Evolutionary conservation across 2,113 vertebrate genomes (phyloP), one percentile per base, ranked within the genome.

Genomic region (Megaptera novaeangliae): DNA sequence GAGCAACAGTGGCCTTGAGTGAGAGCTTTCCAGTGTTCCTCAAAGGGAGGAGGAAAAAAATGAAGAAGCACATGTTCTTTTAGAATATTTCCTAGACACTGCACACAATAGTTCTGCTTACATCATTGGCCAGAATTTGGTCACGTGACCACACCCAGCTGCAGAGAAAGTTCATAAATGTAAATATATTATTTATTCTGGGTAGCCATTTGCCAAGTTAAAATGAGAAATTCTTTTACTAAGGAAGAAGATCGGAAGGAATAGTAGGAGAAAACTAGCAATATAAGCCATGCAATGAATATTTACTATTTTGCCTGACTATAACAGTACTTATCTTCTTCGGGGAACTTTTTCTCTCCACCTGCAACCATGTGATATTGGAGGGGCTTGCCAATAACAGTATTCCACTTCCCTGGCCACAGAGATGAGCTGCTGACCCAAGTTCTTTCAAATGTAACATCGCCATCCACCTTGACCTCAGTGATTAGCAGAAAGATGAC

Each of bases 211-310:
- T 85, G 66, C 18, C 89, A 81, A 46, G 25, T 55, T 75, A 93
- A 90, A 92, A 92, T 78, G 59, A 94, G 31, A 95, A 69, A n/a
- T 46, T 94, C 12, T 88, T 83, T 84, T 78, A 71, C 36, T 88
- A 57, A 83, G 69, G 9, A 75, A 88, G 69, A 72, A 57, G 44
- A 13, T 41, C 25, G 64, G 71, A 71, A 78, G 46, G 46, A 63
- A 74, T 85, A 80, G 39, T 34, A 61, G 55, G 85, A 72, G 64
- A 80, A 94, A 88, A 71, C 27, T 59, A 64, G 75, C 69, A 92
- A 61, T 71, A 80, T 20, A 63, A n/a, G 44, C 46, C 13, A 36
- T 41, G 29, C 25, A 71, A 93, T 64, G 52, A 88, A 34, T 77
- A 77, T 29, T 74, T 74, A 55, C 68, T 86, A 6, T 90, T 85